Conservation (phyloP, 2,888 invertebrate species). For the Buathra laborator region DNA sequence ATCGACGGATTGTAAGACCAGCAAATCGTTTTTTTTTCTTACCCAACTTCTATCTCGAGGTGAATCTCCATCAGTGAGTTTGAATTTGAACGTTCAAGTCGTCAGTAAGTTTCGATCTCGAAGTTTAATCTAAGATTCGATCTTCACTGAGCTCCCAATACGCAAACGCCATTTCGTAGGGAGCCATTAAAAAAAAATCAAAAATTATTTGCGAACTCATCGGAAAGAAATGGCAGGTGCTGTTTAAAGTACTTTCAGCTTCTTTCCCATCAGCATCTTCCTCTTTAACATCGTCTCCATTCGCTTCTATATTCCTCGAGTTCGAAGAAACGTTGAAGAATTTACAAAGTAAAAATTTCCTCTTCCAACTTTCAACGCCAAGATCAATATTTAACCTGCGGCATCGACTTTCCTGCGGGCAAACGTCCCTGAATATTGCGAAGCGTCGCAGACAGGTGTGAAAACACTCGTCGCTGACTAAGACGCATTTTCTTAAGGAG, state of each 20-base stretch:
- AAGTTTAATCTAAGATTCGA: neutral
- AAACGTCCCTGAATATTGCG: slow-evolving; percentile 47
- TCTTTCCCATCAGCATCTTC: slow-evolving; percentile 9
- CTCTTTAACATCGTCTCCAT: slow-evolving; percentile 21
- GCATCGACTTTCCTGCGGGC: slow-evolving; percentile 20
- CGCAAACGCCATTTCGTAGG: neutral
- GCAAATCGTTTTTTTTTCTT: neutral
- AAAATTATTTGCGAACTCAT: neutral
- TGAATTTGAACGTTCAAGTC: neutral
- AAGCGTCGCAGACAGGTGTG: slow-evolving; percentile 75
- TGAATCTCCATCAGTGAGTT: neutral
- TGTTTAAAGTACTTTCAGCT: neutral
- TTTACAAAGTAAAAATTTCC: slow-evolving; percentile 7
- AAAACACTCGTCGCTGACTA: slow-evolving; percentile 67
- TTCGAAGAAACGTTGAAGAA: neutral
- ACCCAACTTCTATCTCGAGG: neutral
- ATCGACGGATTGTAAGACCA: neutral
- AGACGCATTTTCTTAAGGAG: slow-evolving; percentile 70
- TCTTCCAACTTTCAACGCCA: slow-evolving; percentile 35
- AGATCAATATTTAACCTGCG: slow-evolving; percentile 61
- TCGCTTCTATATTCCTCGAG: slow-evolving; percentile 7
- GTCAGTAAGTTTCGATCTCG: neutral
- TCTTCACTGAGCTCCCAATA: neutral
- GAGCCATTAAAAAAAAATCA: neutral
- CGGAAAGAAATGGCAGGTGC: slow-evolving; percentile 1